Percentiles rank a stretch among this genome's conserved stretches.
Conservation (phyloP, 2,888 invertebrate species). For the Heliconius ethilla region DNA sequence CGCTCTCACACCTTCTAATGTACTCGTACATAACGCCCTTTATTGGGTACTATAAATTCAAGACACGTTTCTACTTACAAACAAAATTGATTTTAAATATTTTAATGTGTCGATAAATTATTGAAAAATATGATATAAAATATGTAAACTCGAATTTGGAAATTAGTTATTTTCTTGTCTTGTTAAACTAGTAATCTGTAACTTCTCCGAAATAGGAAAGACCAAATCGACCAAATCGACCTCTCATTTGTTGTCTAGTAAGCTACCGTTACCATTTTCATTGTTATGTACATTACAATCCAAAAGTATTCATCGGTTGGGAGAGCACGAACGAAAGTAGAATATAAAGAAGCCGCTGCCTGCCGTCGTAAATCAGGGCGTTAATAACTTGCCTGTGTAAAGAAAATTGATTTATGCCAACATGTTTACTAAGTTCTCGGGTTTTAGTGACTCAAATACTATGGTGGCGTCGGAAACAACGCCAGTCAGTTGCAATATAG, state of each 20-base stretch:
- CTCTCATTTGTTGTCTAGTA: slow-evolving; percentile 19
- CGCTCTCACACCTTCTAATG: slow-evolving; percentile 64
- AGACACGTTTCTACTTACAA: slow-evolving; percentile 35
- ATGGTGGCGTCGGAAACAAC: slow-evolving; percentile 49
- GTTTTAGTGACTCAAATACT: slow-evolving; percentile 64
- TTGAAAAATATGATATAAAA: slow-evolving; percentile 22
- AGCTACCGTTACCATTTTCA: slow-evolving; percentile 17
- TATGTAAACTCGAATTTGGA: not conserved
- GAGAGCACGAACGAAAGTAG: slow-evolving; percentile 27
- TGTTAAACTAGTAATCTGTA: not conserved
- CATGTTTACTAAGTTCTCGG: slow-evolving; percentile 67
- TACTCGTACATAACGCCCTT: slow-evolving; percentile 53
- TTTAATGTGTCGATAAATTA: slow-evolving; percentile 35
- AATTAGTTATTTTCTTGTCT: slow-evolving; percentile 4
- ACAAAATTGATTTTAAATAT: slow-evolving; percentile 29
- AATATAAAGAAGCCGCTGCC: slow-evolving; percentile 26
- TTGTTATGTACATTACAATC: slow-evolving; percentile 22
- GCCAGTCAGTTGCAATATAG: slow-evolving; percentile 45
- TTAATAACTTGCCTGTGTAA: slow-evolving; percentile 67
- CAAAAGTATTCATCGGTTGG: slow-evolving; percentile 25
- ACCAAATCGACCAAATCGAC: slow-evolving; percentile 15
- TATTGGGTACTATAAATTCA: slow-evolving; percentile 49
- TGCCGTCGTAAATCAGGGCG: slow-evolving; percentile 47
- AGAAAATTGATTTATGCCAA: slow-evolving; percentile 73
- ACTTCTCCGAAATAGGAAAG: slow-evolving; percentile 6